Evolutionary conservation across 2,113 vertebrate genomes (phyloP).

Genomic region (Podocnemis expansa): DNA sequence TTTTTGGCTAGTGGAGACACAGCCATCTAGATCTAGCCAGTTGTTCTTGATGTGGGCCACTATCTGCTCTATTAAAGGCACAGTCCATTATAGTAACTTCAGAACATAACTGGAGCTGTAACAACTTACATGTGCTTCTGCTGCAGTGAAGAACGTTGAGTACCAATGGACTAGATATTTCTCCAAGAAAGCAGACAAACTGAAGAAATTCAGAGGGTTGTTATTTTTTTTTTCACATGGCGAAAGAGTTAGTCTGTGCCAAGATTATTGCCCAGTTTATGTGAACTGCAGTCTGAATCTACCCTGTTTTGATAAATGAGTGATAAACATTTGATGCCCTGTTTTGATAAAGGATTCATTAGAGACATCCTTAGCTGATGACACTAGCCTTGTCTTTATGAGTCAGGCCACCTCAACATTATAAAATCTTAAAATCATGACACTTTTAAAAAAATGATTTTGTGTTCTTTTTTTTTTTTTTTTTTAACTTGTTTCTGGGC

Average conservation of each 20-base stretch:
- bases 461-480: neutral
- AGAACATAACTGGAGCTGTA: neutral
- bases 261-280: conserved; percentile 20
- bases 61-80: neutral
- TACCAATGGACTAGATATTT: neutral
- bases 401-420: neutral
- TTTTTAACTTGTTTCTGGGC: neutral
- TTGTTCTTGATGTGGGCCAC: too few relatives aligned
- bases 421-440: neutral
- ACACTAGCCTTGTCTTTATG: neutral
- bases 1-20: too few relatives aligned
- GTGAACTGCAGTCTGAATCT: neutral
- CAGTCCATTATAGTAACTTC: neutral
- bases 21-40: neutral
- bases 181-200: neutral
- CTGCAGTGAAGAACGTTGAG: too few relatives aligned
- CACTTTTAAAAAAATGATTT: neutral
- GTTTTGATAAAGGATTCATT: neutral
- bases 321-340: neutral
- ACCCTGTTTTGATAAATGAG: too few relatives aligned
- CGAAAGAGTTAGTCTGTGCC: neutral
- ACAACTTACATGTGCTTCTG: too few relatives aligned
- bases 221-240: neutral
- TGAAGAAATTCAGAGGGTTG: conserved; percentile 55
- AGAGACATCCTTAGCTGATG: neutral